These are phyloP conservation scores for Ceryle rudis DNA, from an alignment of 2,797 vertebrate species.

Conservation along the genomic window DNA sequence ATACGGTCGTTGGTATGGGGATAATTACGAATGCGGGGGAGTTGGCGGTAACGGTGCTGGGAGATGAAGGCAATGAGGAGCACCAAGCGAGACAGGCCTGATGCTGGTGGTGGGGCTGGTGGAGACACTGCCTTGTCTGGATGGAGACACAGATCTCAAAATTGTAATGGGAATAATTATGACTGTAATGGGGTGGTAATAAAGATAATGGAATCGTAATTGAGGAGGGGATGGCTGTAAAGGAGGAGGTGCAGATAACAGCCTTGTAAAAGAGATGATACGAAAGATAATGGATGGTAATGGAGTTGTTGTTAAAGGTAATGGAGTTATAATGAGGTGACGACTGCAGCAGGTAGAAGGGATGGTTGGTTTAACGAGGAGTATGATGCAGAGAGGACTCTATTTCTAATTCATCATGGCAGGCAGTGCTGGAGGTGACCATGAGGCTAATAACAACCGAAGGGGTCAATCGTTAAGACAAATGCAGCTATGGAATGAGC, in stretches of 20 bases:
- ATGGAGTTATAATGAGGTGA: conserved; percentile 79
- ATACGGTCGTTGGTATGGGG: neutral
- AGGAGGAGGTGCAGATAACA: conserved; percentile 75
- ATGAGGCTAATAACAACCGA: conserved; percentile 23
- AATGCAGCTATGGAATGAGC: neutral
- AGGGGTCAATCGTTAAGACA: conserved; percentile 47
- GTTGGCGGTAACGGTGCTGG: neutral
- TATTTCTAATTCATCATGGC: conserved; percentile 10
- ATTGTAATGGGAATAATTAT: conserved; percentile 77
- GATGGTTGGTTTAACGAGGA: conserved; percentile 57
- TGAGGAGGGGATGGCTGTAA: conserved; percentile 74
- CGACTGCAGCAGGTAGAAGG: conserved; percentile 14
- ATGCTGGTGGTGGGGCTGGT: neutral
- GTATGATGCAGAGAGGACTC: conserved; percentile 16
- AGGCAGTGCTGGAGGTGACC: conserved; percentile 41
- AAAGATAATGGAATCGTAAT: conserved; percentile 80
- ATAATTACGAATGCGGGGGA: neutral
- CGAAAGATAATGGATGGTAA: conserved; percentile 75
- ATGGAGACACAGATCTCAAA: conserved; percentile 58
- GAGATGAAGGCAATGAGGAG: neutral
- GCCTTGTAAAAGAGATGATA: conserved; percentile 63
- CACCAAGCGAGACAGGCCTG: neutral
- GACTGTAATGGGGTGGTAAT: conserved; percentile 72
- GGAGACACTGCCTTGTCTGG: conserved; percentile 24
- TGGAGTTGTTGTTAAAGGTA: conserved; percentile 73